Conservation (phyloP, 2,888 invertebrate genomes). For the Drosophila falleni region DNA sequence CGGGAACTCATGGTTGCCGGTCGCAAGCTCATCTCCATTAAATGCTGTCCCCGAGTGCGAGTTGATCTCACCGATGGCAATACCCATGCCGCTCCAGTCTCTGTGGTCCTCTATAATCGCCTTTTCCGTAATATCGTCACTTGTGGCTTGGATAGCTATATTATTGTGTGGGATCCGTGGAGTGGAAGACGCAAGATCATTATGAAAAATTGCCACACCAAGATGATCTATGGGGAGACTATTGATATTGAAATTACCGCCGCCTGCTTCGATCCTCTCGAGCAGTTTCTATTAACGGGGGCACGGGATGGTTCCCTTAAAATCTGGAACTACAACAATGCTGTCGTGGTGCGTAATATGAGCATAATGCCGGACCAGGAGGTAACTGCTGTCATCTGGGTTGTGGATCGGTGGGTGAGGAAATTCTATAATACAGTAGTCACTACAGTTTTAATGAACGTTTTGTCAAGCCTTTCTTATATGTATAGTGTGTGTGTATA, state of each 20-base stretch:
- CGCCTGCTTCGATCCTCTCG: constrained; percentile 88
- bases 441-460: no score
- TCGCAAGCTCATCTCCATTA: constrained; percentile 88
- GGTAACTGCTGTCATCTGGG: constrained; percentile 87
- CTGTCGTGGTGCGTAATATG: constrained; percentile 90
- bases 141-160: constrained; percentile 92
- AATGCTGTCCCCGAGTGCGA: constrained; percentile 89
- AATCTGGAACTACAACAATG: constrained; percentile 95
- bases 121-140: constrained; percentile 91
- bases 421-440: background rate
- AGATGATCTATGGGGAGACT: constrained; percentile 88
- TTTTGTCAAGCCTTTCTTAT: no score
- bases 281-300: constrained; percentile 91
- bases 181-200: constrained; percentile 89
- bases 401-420: constrained; percentile 86
- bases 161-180: constrained; percentile 93
- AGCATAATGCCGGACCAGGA: constrained; percentile 88
- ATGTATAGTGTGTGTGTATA: no score
- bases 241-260: constrained; percentile 84
- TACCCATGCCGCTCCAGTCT: constrained; percentile 90
- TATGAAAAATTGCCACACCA: constrained; percentile 90
- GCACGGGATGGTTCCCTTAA: constrained; percentile 91
- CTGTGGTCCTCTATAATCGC: constrained; percentile 91
- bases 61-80: constrained; percentile 90
- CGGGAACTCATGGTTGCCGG: constrained; percentile 90